These are phyloP conservation scores for Hydra vulgaris DNA, from an alignment of 30 jellyfish, hydroid and myxozoan species.

Conservation along the genomic window DNA sequence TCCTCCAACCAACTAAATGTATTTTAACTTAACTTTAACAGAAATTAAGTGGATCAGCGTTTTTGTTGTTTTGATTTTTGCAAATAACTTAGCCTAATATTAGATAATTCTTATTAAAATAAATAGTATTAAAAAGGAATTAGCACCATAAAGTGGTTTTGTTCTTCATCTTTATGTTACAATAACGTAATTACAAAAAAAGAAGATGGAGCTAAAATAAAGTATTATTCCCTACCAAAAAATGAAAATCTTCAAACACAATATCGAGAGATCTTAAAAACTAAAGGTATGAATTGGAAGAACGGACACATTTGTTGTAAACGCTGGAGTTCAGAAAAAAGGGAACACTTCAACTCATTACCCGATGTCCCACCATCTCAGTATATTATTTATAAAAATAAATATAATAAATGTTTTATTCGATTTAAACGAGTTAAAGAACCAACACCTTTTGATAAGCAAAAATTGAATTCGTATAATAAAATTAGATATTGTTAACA, in stretches of 20 bases:
- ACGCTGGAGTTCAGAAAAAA: slow-evolving; percentile 20
- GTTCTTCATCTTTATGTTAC: slow-evolving; percentile 14
- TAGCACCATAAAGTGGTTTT: slow-evolving; percentile 14
- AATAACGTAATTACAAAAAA: slow-evolving; percentile 5
- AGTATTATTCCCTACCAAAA: slow-evolving; percentile 24
- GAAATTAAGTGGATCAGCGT: too few relatives aligned
- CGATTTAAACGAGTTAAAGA: too few relatives aligned
- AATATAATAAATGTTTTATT: too few relatives aligned
- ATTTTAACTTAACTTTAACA: too few relatives aligned
- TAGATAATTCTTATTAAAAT: too few relatives aligned
- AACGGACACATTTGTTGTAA: slow-evolving; percentile 36
- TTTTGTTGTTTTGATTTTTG: too few relatives aligned
- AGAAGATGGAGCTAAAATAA: slow-evolving; percentile 2
- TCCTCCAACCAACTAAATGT: too few relatives aligned
- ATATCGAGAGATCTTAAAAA: slow-evolving; percentile 18
- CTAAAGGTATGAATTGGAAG: slow-evolving; percentile 28
- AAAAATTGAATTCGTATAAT: too few relatives aligned
- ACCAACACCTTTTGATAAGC: too few relatives aligned
- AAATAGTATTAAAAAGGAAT: not conserved
- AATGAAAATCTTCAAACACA: slow-evolving; percentile 18
- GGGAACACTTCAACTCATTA: slow-evolving; percentile 7
- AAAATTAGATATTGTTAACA: too few relatives aligned
- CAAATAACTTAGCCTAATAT: too few relatives aligned
- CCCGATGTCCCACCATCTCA: not conserved
- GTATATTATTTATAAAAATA: not conserved